A percentile compares a stretch with the other conserved stretches of the same genome.
These are phyloP conservation scores for Parascotia fuliginaria DNA, from an alignment of 2,888 invertebrate species.

Conservation along the genomic window DNA sequence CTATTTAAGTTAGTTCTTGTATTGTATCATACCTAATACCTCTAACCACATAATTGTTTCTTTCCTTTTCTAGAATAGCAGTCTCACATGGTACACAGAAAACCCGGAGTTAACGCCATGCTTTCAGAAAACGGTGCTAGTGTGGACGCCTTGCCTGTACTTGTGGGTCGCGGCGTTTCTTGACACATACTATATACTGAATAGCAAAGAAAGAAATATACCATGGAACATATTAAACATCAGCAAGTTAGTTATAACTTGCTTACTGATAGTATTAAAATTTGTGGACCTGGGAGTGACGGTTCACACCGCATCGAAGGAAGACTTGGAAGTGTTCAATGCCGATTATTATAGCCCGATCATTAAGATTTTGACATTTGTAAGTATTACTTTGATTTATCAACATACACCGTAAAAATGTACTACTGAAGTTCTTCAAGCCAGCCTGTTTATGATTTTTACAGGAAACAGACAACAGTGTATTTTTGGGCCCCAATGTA, in stretches of 20 bases:
- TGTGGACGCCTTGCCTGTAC: conserved; percentile 95
- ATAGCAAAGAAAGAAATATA: conserved; percentile 91
- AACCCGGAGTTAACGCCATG: conserved; percentile 95
- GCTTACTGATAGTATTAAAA: conserved; percentile 88
- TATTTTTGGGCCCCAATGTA: too few species aligned
- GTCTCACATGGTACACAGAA: conserved; percentile 92
- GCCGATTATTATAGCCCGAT: conserved; percentile 92
- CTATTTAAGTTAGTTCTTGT: neutral
- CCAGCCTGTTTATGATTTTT: neutral
- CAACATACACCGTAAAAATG: neutral
- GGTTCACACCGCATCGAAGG: conserved; percentile 83
- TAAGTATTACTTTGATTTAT: conserved; percentile 84
- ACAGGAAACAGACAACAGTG: neutral
- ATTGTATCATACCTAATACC: neutral
- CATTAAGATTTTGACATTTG: conserved; percentile 92
- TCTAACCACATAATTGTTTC: neutral
- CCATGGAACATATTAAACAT: conserved; percentile 91
- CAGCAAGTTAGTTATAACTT: conserved; percentile 88
- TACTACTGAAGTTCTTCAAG: conserved; percentile 4
- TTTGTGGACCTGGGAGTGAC: conserved; percentile 89
- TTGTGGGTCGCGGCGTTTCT: conserved; percentile 91
- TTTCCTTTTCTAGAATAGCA: conserved; percentile 87
- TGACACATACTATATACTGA: conserved; percentile 90
- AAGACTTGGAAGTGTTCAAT: conserved; percentile 82
- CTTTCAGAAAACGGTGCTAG: conserved; percentile 95